Base-by-base conservation (phyloP, 2,113 vertebrate genomes). In the Hippocampus guttulatus region DNA sequence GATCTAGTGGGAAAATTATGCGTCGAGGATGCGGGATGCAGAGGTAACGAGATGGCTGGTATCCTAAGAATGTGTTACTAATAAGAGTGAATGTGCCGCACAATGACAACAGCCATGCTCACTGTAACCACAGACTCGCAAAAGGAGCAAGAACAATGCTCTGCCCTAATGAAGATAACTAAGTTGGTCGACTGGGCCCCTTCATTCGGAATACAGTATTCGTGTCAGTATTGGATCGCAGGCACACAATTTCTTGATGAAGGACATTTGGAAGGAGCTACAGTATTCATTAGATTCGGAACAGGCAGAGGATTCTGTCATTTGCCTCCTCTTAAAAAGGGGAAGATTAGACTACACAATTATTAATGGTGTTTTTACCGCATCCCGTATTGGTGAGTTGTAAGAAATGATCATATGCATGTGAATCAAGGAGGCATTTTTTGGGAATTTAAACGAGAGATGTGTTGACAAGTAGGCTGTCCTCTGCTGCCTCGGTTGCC, bases 91-190 rank as follows among this genome's bases (percentile, higher is more conserved):
- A 71, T 85, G 84, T 77, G 76, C 12, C 15, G 78, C 85, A 83
- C 85, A 74, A 83, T 82, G 80, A 90, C 85, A 92, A 91, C 89
- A 89, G 88, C 87, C 86, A 81, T 68, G 74, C 83, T 91, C 90
- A 92, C 91, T 91, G 88, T 87, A 90, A 90, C 84, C 85, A 81
- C 85, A 87, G 81, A 82, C 80, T 86, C 81, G 57, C 86, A 84
- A 88, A 78, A 87, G 82, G 73, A 87, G 87, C 86, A 80, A 84
- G 47, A 91, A 91, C 89, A 92, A 91, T 90, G 86, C 73, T 73
- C 27, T 74, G 72, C 79, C 80, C 76, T 91, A 89, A 91, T 89
- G 88, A 89, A 90, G 91, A 91, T 91, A 85, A 87, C 88, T 92
- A 90, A 85, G 80, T 73, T 88, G 78, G 85, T 82, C 85, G 83